Percentiles rank a stretch among this genome's conserved stretches.
Conservation (phyloP, 2,888 invertebrate genomes). For the Branchipolynoe longqiensis region DNA sequence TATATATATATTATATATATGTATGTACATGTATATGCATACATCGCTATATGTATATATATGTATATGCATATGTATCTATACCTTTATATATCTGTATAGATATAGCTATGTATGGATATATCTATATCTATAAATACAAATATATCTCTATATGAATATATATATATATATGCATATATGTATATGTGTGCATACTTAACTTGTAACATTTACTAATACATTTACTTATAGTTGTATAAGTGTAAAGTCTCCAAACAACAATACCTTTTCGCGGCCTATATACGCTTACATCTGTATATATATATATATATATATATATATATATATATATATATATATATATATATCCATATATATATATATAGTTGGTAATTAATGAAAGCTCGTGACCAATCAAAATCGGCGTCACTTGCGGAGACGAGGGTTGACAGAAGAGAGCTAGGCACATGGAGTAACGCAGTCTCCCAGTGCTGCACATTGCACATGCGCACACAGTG, state of each 20-base stretch:
- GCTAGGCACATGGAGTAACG: too few species aligned
- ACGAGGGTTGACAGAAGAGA: too few species aligned
- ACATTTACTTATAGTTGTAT: not conserved
- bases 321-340: too few species aligned
- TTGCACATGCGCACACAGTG: not conserved
- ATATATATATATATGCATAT: not conserved
- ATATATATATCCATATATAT: too few species aligned
- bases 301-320: too few species aligned
- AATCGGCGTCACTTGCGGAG: too few species aligned
- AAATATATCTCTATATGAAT: too few species aligned
- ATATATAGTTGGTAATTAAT: too few species aligned
- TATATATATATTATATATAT: too few species aligned
- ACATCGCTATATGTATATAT: too few species aligned
- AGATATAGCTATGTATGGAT: not conserved
- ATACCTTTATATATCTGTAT: not conserved
- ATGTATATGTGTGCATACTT: not conserved
- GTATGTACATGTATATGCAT: constrained; percentile 3
- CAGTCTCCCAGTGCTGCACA: too few species aligned
- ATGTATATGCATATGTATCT: not conserved
- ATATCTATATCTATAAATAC: not conserved
- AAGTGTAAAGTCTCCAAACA: not conserved
- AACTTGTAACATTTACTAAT: not conserved
- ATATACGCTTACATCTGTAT: too few species aligned
- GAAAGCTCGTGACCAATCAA: constrained; percentile 17
- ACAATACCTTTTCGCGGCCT: not conserved